Conservation (phyloP, 92 coral and sea anemone species). For the Porites divaricata region DNA sequence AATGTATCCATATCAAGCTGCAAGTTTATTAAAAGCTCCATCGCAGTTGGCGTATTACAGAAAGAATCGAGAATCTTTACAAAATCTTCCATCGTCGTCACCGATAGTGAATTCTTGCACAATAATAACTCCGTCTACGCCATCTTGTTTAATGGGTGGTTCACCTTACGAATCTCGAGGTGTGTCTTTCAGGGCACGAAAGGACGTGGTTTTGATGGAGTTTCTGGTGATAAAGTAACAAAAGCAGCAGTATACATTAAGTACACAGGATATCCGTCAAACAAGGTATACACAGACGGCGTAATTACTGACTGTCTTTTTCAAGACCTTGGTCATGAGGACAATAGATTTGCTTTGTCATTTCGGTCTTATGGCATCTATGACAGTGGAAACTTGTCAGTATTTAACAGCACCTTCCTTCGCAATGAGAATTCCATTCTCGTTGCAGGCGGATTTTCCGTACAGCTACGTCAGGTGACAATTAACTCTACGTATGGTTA, state of each 20-base stretch:
- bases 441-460: neutral
- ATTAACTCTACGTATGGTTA: neutral
- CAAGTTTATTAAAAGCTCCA: neutral
- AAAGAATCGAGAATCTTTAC: neutral
- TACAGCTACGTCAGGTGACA: neutral
- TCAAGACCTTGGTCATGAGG: neutral
- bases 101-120: conserved; percentile 12
- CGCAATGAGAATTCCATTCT: neutral
- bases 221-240: no score
- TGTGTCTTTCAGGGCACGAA: conserved; percentile 10
- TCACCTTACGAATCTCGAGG: neutral
- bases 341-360: neutral
- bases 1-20: neutral
- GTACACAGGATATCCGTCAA: no score
- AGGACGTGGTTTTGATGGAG: neutral
- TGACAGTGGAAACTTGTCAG: neutral
- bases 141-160: neutral
- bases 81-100: conserved; percentile 3
- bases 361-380: neutral
- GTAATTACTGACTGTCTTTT: neutral
- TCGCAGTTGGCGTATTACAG: neutral
- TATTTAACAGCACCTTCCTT: neutral
- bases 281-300: neutral
- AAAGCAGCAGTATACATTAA: no score
- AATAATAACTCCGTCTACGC: conserved; percentile 5